Evolutionary conservation across 30 jellyfish, hydroid and myxozoan species (phyloP).

Genomic region (Sanderia malayensis): DNA sequence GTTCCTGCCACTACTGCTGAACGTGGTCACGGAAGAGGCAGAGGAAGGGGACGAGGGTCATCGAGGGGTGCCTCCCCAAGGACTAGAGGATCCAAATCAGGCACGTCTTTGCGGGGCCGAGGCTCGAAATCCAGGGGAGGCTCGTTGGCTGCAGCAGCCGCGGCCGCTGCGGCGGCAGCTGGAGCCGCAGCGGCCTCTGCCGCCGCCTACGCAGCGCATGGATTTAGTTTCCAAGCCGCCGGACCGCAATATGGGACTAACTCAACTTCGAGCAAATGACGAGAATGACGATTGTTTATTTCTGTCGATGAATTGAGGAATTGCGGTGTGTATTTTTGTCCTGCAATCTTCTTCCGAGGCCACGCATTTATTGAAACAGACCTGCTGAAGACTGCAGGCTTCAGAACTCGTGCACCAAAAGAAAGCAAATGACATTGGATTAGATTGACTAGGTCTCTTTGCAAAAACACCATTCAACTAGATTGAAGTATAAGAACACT

Average conservation of each 20-base stretch:
- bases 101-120: conserved; percentile 65
- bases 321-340: no score
- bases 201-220: conserved; percentile 98
- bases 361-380: no score
- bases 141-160: conserved; percentile 76
- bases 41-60: conserved; percentile 88
- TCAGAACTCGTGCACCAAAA: no score
- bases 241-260: conserved; percentile 47
- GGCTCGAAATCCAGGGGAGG: conserved; percentile 81
- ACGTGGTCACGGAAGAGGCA: conserved; percentile 59
- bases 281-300: no score
- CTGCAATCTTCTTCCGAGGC: no score
- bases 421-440: no score
- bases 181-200: conserved; percentile 99
- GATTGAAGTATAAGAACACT: no score
- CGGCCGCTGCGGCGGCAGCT: conserved; percentile 99
- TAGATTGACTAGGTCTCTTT: no score
- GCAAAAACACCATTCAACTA: no score
- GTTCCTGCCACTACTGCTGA: no score
- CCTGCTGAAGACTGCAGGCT: no score
- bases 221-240: conserved; percentile 87
- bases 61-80: conserved; percentile 55
- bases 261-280: conserved; percentile 49
- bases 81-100: conserved; percentile 60
- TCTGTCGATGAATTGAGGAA: no score